These are phyloP conservation scores for Caranx ignobilis DNA, from an alignment of 2,113 vertebrate species.

Conservation along the genomic window DNA sequence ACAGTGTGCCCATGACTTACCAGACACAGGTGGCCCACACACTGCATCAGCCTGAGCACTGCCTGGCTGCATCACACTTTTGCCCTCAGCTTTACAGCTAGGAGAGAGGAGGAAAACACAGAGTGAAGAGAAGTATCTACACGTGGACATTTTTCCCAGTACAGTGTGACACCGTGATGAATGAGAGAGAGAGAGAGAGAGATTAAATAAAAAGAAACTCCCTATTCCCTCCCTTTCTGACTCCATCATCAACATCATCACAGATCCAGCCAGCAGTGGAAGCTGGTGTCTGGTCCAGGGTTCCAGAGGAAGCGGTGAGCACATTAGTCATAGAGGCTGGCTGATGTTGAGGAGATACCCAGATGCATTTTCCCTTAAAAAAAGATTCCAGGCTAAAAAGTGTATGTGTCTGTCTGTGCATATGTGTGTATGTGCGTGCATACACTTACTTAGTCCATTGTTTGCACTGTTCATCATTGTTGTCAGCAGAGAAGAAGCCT, in stretches of 20 bases:
- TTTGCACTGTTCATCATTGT: conserved; percentile 86
- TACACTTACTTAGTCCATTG: conserved; percentile 93
- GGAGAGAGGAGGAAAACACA: conserved; percentile 30
- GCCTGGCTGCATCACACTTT: conserved; percentile 73
- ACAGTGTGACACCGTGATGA: conserved; percentile 7
- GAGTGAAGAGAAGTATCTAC: neutral
- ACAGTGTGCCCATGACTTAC: conserved; percentile 55
- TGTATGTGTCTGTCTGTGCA: neutral
- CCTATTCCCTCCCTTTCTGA: neutral
- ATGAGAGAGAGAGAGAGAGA: conserved; percentile 3
- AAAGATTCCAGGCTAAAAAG: conserved; percentile 16
- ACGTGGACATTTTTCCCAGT: neutral
- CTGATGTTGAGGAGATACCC: conserved; percentile 20
- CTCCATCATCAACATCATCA: neutral
- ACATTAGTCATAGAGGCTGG: conserved; percentile 61
- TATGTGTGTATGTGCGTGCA: neutral
- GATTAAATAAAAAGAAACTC: conserved; percentile 26
- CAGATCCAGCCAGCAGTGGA: conserved; percentile 34
- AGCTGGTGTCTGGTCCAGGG: conserved; percentile 43
- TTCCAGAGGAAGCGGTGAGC: conserved; percentile 65
- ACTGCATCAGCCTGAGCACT: conserved; percentile 67
- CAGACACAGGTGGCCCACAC: conserved; percentile 72
- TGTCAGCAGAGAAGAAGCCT: conserved; percentile 88
- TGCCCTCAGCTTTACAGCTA: conserved; percentile 83
- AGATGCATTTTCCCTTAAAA: conserved; percentile 46